Conservation (phyloP, 2,888 invertebrate genomes). For the Julus scandinavius region DNA sequence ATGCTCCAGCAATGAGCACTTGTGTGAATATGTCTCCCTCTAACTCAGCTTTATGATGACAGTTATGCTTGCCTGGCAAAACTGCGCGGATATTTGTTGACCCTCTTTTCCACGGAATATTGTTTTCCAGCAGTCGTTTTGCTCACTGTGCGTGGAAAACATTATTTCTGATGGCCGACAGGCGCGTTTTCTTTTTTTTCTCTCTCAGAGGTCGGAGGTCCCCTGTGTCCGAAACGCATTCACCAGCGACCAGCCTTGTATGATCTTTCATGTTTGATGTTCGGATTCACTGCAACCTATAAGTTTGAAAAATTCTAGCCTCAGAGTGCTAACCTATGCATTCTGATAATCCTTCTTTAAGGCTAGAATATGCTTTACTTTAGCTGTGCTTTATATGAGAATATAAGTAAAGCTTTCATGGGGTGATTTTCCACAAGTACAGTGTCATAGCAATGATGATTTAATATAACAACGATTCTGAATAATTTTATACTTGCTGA, state of each 20-base stretch:
- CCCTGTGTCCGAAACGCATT: not conserved
- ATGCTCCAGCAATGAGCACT: conserved; percentile 44
- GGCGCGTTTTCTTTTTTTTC: not conserved
- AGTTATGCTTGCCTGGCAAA: conserved; percentile 45
- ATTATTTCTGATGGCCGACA: conserved; percentile 45
- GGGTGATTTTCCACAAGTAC: too few species aligned
- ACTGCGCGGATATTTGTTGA: conserved; percentile 47
- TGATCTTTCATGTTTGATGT: not conserved
- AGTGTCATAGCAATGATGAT: too few species aligned
- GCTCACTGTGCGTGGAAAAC: not conserved
- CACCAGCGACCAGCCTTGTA: not conserved
- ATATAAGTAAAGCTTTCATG: too few species aligned
- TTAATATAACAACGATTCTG: too few species aligned
- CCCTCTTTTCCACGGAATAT: conserved; percentile 46
- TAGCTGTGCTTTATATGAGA: too few species aligned
- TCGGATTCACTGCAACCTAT: not conserved
- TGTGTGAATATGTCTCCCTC: conserved; percentile 51
- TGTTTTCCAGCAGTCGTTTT: conserved; percentile 29
- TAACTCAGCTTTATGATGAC: conserved; percentile 51
- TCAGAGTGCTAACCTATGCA: not conserved
- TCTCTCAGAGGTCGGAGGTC: conserved; percentile 25
- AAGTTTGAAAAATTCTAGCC: not conserved
- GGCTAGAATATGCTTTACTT: too few species aligned
- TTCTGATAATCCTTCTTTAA: too few species aligned
- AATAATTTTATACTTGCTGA: too few species aligned